These are phyloP conservation scores for Temnothorax ravouxi DNA, from an alignment of 2,888 invertebrate genomes.

Conservation along the genomic window DNA sequence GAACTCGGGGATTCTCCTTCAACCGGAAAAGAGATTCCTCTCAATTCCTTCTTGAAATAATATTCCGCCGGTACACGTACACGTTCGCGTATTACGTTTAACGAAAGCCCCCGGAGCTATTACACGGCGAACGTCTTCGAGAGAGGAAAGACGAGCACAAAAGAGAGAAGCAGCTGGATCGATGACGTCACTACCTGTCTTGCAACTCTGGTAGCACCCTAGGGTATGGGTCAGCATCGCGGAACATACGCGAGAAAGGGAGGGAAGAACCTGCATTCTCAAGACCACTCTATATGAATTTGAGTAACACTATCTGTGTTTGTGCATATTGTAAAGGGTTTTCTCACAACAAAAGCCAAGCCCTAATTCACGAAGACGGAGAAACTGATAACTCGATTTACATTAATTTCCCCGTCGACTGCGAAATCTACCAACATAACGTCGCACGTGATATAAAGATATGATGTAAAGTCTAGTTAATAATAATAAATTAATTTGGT, in stretches of 20 bases:
- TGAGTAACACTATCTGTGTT: slow-evolving; percentile 50
- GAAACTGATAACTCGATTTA: slow-evolving; percentile 23
- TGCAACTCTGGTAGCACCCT: slow-evolving; percentile 77
- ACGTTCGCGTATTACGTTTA: slow-evolving; percentile 41
- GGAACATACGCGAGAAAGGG: slow-evolving; percentile 17
- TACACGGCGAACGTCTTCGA: slow-evolving; percentile 37
- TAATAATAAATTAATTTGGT: background rate
- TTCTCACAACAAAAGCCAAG: slow-evolving; percentile 40
- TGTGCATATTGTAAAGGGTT: background rate
- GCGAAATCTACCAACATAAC: background rate
- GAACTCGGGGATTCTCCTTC: background rate
- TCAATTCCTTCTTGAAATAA: slow-evolving; percentile 34
- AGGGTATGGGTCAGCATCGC: slow-evolving; percentile 81
- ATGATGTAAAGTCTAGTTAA: background rate
- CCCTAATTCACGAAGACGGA: background rate
- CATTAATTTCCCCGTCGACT: slow-evolving; percentile 19
- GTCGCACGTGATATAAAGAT: background rate
- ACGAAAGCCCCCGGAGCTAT: slow-evolving; percentile 45
- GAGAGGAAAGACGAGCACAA: slow-evolving; percentile 62
- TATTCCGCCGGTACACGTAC: slow-evolving; percentile 8
- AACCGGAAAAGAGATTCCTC: slow-evolving; percentile 2
- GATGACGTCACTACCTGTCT: slow-evolving; percentile 84
- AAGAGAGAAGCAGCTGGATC: slow-evolving; percentile 78
- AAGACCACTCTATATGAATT: slow-evolving; percentile 58
- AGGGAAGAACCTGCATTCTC: slow-evolving; percentile 24